Percentiles rank a stretch among this genome's conserved stretches.
These are phyloP conservation scores for Clinocottus analis DNA, from an alignment of 2,113 vertebrate genomes.

Conservation along the genomic window DNA sequence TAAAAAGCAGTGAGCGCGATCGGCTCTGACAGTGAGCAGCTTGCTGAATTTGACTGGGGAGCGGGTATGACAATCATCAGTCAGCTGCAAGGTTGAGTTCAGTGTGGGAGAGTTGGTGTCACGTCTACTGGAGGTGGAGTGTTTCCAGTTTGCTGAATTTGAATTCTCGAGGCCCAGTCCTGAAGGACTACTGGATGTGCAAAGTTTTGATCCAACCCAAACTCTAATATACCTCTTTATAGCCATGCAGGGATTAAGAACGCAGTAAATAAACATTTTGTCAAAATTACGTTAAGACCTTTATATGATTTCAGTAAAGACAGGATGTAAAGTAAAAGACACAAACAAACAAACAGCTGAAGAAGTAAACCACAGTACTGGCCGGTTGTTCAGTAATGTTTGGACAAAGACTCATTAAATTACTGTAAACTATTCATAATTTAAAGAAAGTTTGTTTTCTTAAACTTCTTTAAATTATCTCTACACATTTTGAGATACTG, in stretches of 20 bases:
- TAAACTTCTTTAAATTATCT: not conserved
- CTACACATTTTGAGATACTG: not conserved
- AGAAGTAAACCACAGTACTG: not conserved
- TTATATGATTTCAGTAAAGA: not conserved
- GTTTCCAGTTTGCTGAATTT: constrained; percentile 6
- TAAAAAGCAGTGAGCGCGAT: constrained; percentile 20
- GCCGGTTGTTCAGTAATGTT: not conserved
- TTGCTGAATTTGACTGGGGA: constrained; percentile 49
- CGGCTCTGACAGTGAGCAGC: constrained; percentile 48
- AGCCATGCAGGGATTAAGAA: not conserved
- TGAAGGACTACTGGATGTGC: constrained; percentile 47
- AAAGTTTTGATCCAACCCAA: constrained; percentile 11
- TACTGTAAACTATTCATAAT: not conserved
- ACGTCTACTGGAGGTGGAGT: constrained; percentile 6
- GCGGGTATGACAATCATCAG: constrained; percentile 31
- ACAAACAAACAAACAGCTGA: not conserved
- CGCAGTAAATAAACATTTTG: not conserved
- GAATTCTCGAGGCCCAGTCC: constrained; percentile 20
- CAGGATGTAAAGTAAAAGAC: not conserved
- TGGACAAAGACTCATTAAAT: not conserved
- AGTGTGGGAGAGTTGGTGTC: not conserved
- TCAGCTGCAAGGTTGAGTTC: constrained; percentile 19
- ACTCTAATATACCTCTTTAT: not conserved
- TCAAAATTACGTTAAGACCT: not conserved
- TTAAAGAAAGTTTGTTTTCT: not conserved